Conservation (phyloP, 2,797 vertebrate species). For the Oryzias dopingdopingensis region DNA sequence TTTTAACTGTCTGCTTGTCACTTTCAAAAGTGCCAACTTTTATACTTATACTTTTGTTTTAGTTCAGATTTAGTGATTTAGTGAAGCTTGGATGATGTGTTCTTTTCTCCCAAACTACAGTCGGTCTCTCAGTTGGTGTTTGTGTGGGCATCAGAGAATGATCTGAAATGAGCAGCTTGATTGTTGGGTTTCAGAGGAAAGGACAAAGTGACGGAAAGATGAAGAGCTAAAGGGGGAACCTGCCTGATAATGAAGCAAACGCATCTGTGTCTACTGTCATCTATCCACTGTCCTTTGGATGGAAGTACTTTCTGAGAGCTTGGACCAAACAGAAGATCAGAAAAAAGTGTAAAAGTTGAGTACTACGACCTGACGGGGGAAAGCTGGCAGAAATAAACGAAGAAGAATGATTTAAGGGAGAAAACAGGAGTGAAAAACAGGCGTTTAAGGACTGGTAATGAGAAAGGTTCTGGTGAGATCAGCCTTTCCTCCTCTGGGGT, state of each 20-base stretch:
- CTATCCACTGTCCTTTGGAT: conserved; percentile 29
- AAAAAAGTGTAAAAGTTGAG: conserved; percentile 37
- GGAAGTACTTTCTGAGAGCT: conserved; percentile 1
- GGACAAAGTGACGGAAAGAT: conserved; percentile 17
- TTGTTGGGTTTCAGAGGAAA: conserved; percentile 44
- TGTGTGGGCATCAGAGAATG: conserved; percentile 51
- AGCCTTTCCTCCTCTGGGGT: conserved; percentile 21
- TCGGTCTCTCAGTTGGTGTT: conserved; percentile 30
- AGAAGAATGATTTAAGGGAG: conserved; percentile 6
- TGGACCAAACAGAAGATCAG: conserved; percentile 32
- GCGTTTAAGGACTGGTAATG: conserved; percentile 11
- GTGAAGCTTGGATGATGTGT: conserved; percentile 5
- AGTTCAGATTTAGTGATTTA: too few relatives aligned
- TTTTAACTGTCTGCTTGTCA: too few relatives aligned
- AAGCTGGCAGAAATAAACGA: conserved; percentile 35
- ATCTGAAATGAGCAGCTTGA: conserved; percentile 58
- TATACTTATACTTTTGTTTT: too few relatives aligned
- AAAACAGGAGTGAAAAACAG: conserved; percentile 4
- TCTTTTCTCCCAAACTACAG: conserved; percentile 31
- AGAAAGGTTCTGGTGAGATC: conserved; percentile 19
- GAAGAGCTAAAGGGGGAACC: conserved; percentile 43
- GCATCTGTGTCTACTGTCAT: conserved; percentile 45
- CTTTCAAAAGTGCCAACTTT: too few relatives aligned
- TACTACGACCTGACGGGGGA: conserved; percentile 23
- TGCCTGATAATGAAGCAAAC: conserved; percentile 52